phyloP scores from a whole-genome alignment of 2,888 invertebrate species.

The Lapara coniferarum region DNA sequence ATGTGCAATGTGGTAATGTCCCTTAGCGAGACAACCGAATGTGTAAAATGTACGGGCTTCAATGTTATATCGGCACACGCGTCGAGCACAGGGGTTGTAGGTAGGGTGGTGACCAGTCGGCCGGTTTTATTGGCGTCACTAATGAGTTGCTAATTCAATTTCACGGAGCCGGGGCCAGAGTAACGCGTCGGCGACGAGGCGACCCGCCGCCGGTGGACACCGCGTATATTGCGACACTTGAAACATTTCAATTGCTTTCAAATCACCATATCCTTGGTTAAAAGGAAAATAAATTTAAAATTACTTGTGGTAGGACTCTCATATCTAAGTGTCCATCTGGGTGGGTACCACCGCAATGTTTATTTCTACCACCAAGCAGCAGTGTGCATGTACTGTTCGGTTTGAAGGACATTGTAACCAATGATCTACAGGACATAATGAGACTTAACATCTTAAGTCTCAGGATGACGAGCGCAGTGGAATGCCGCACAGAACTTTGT shows the following conservation, averaged over 20 bases:
- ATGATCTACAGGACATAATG: no score
- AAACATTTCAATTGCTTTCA: background rate
- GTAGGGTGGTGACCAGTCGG: constrained; percentile 53
- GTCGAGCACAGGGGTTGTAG: constrained; percentile 29
- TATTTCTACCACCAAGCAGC: no score
- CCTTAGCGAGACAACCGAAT: background rate
- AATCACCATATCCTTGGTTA: background rate
- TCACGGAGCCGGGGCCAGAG: constrained; percentile 70
- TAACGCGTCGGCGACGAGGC: constrained; percentile 46
- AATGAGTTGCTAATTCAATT: constrained; percentile 84
- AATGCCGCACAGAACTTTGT: no score
- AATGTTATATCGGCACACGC: background rate
- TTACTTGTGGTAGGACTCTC: no score
- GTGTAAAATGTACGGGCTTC: constrained; percentile 6
- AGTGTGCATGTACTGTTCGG: no score
- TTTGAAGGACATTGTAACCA: no score
- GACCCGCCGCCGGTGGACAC: constrained; percentile 29
- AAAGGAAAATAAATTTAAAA: no score
- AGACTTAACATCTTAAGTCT: no score
- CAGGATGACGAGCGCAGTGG: no score
- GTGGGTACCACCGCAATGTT: no score
- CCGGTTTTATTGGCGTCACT: constrained; percentile 81
- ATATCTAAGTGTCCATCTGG: no score
- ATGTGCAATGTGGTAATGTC: background rate
- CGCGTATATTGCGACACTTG: constrained; percentile 21